phyloP scores from a whole-genome alignment of 2,113 vertebrate species.

The Donacobius atricapilla region DNA sequence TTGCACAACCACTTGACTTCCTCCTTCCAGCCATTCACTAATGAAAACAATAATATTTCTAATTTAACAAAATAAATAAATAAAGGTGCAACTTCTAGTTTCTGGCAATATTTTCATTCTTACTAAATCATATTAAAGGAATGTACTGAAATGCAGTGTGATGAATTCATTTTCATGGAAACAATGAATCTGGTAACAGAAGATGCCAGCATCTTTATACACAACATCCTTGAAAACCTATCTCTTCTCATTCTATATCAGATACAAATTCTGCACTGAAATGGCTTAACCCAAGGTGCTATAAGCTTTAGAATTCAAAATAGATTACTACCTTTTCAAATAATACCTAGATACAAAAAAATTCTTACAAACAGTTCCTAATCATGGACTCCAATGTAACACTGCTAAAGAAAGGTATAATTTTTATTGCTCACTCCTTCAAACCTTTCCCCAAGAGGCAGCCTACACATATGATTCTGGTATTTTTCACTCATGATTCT shows the following conservation, averaged over 20 bases:
- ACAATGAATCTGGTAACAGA: background rate
- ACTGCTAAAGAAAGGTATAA: background rate
- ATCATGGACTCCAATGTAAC: background rate
- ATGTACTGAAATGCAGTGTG: background rate
- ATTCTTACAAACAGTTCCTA: background rate
- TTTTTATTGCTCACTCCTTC: background rate
- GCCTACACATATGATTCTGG: background rate
- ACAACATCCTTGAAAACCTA: background rate
- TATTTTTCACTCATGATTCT: slow-evolving; percentile 18
- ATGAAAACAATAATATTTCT: slow-evolving; percentile 44
- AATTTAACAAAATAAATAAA: slow-evolving; percentile 42
- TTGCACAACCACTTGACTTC: background rate
- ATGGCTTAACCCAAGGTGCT: background rate
- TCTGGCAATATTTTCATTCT: background rate
- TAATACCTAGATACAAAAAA: background rate
- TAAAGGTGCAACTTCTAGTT: background rate
- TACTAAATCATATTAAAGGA: background rate
- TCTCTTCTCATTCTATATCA: background rate
- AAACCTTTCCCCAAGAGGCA: background rate
- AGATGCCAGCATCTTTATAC: background rate
- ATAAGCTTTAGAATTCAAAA: background rate
- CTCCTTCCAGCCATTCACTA: slow-evolving; percentile 26
- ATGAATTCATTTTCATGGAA: slow-evolving; percentile 15
- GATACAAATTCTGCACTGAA: background rate
- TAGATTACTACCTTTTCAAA: background rate